These are phyloP conservation scores for Hybognathus amarus DNA, from an alignment of 2,797 vertebrate species.

Conservation along the genomic window DNA sequence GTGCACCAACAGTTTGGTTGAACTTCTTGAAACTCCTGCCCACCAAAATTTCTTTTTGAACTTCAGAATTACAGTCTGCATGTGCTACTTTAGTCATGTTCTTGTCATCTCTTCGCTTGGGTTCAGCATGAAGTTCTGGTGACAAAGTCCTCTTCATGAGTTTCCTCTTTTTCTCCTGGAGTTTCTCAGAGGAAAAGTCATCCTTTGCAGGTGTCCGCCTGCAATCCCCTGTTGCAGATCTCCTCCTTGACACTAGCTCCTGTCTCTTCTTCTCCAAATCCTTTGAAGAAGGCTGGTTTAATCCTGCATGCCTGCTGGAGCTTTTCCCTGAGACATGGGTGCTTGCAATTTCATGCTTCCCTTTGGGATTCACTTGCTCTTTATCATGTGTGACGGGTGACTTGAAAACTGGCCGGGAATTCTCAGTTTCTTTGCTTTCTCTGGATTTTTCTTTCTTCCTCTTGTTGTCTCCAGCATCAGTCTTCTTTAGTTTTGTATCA, in stretches of 20 bases:
- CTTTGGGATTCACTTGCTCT: neutral
- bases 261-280: constrained; percentile 43
- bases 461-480: neutral
- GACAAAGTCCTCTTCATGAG: constrained; percentile 27
- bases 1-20: neutral
- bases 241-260: constrained; percentile 33
- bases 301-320: neutral
- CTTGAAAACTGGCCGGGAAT: neutral
- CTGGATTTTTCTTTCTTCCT: neutral
- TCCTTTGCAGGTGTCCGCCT: constrained; percentile 11
- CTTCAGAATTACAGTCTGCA: neutral
- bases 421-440: constrained; percentile 6
- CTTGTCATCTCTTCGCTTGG: constrained; percentile 13
- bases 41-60: constrained; percentile 17
- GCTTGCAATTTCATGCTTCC: constrained; percentile 4
- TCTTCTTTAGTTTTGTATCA: neutral
- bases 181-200: constrained; percentile 22
- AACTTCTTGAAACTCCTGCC: constrained; percentile 19
- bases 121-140: constrained; percentile 9
- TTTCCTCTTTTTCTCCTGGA: constrained; percentile 40
- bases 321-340: neutral
- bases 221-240: constrained; percentile 21
- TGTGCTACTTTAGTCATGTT: neutral
- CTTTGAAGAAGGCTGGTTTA: constrained; percentile 35
- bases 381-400: neutral